Conservation (phyloP, 2,113 vertebrate genomes). For the Platycercus adscitus region DNA sequence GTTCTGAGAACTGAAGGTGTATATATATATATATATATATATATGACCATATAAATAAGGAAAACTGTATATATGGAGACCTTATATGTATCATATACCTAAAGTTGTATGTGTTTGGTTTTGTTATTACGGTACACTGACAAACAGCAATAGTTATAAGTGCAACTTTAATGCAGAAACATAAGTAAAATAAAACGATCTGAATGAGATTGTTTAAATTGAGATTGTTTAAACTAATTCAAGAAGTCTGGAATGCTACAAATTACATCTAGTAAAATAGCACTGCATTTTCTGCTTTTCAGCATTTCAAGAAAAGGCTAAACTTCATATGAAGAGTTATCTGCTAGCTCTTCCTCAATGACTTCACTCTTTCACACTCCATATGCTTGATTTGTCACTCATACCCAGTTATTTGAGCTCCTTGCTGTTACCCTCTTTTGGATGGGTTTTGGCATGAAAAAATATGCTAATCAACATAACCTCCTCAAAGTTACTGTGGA, state of each 20-base stretch:
- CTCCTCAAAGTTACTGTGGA: slow-evolving; percentile 9
- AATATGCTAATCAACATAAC: slow-evolving; percentile 26
- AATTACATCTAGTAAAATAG: background rate
- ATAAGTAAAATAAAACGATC: background rate
- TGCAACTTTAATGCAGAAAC: background rate
- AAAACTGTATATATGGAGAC: background rate
- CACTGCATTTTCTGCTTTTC: background rate
- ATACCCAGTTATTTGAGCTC: background rate
- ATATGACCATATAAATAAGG: background rate
- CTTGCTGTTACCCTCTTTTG: background rate
- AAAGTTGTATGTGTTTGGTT: background rate
- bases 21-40: background rate
- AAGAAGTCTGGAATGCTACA: background rate
- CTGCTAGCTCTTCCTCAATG: slow-evolving; percentile 3
- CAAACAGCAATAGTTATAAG: background rate
- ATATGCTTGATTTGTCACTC: slow-evolving; percentile 28
- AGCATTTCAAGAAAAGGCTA: background rate
- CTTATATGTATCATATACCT: background rate
- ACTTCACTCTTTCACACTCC: slow-evolving; percentile 45
- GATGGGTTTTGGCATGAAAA: background rate
- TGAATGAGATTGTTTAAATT: background rate
- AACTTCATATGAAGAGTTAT: background rate
- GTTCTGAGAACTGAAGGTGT: background rate
- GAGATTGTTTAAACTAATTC: background rate
- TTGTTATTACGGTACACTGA: background rate